These are phyloP conservation scores for Otolemur crassicaudatus DNA, from an alignment of 2,797 vertebrate genomes.

Conservation along the genomic window DNA sequence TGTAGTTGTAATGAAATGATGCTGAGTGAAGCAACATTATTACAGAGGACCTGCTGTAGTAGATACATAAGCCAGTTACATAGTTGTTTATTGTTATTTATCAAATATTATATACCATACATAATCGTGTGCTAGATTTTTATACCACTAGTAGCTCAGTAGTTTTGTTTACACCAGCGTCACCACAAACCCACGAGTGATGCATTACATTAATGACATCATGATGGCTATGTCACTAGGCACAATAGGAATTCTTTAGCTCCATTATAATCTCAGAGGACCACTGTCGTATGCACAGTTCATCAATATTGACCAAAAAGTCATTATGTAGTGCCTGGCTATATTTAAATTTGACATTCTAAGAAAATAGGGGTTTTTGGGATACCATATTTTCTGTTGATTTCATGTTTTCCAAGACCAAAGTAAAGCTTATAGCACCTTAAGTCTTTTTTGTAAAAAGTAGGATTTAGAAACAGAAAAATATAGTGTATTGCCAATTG, in stretches of 20 bases:
- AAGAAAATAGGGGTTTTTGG: background rate
- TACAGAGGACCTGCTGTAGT: background rate
- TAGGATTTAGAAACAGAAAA: slow-evolving; percentile 21
- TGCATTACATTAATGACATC: background rate
- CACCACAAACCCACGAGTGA: background rate
- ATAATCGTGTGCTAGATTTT: background rate
- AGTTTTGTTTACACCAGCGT: background rate
- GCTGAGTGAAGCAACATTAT: background rate
- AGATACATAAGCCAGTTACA: background rate
- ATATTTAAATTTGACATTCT: background rate
- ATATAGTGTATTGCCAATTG: background rate
- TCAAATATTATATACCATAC: background rate
- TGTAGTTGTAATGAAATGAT: background rate
- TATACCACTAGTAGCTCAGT: background rate
- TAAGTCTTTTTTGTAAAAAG: slow-evolving; percentile 23
- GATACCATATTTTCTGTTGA: background rate
- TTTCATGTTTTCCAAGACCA: slow-evolving; percentile 39
- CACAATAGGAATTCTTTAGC: background rate
- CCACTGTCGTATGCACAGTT: background rate
- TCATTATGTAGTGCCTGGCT: background rate
- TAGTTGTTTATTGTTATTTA: background rate
- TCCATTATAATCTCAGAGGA: background rate
- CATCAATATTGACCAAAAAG: background rate
- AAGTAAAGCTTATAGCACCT: background rate
- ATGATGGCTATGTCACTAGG: background rate